Percentiles rank a stretch among this genome's conserved stretches.
phyloP scores from a whole-genome alignment of 2,888 invertebrate species.

The Alsophila aescularia region DNA sequence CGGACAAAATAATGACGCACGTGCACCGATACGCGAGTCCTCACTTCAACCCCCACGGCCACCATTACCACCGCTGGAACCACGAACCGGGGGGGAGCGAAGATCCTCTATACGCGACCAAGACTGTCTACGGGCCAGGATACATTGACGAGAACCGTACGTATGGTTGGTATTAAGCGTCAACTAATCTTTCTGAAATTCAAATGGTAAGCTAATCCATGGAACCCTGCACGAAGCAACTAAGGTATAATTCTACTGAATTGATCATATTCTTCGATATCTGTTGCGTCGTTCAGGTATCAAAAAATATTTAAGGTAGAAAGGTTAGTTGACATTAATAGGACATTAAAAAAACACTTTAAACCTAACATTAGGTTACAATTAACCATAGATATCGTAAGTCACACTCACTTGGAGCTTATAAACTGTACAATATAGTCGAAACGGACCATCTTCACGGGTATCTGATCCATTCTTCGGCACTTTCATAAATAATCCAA shows the following conservation, averaged over 20 bases:
- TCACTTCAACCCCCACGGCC: conserved; percentile 80
- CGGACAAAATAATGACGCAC: conserved; percentile 81
- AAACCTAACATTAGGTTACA: conserved; percentile 62
- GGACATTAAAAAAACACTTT: conserved; percentile 52
- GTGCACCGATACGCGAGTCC: conserved; percentile 81
- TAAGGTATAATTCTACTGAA: background rate
- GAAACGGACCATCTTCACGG: conserved; percentile 40
- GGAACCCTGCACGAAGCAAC: conserved; percentile 4
- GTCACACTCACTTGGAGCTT: conserved; percentile 70
- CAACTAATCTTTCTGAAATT: conserved; percentile 47
- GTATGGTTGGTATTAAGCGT: conserved; percentile 63
- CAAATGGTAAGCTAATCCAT: conserved; percentile 12
- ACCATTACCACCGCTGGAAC: conserved; percentile 80
- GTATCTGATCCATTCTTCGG: conserved; percentile 42
- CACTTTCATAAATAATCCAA: conserved; percentile 38
- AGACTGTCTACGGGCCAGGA: conserved; percentile 83
- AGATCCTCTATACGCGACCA: conserved; percentile 81
- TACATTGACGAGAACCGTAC: conserved; percentile 84
- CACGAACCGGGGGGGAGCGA: conserved; percentile 82
- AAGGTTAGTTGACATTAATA: conserved; percentile 62
- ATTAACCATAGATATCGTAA: conserved; percentile 84
- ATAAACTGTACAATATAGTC: conserved; percentile 65
- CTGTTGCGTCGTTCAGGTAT: conserved; percentile 9
- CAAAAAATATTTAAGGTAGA: conserved; percentile 24
- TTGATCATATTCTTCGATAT: conserved; percentile 1